Conservation (phyloP, 2,113 vertebrate species). For the Heterotilapia buettikoferi region DNA sequence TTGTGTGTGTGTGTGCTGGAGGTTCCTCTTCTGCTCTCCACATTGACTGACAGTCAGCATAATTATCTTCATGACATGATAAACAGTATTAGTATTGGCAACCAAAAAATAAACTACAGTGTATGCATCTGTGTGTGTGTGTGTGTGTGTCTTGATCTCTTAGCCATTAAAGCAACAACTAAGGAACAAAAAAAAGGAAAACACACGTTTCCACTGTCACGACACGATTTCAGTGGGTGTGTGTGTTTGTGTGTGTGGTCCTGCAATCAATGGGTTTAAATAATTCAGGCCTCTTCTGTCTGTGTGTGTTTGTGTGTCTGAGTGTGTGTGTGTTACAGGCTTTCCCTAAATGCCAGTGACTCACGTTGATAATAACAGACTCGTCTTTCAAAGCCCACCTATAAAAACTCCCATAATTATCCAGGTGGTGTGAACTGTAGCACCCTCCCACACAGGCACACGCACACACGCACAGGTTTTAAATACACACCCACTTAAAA, state of each 20-base stretch:
- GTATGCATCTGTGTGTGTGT: not conserved
- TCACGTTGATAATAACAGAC: slow-evolving; percentile 69
- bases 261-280: slow-evolving; percentile 57
- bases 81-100: slow-evolving; percentile 57
- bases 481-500: slow-evolving; percentile 1
- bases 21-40: slow-evolving; percentile 3
- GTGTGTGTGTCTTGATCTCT: not conserved
- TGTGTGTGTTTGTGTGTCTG: not conserved
- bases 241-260: slow-evolving; percentile 23
- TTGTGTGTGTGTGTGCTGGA: not conserved
- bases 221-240: not conserved
- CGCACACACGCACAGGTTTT: not conserved
- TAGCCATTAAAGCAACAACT: slow-evolving; percentile 1
- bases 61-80: slow-evolving; percentile 63
- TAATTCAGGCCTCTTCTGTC: slow-evolving; percentile 43
- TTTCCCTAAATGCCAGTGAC: slow-evolving; percentile 65
- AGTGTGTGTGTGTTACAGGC: slow-evolving; percentile 5
- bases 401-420: slow-evolving; percentile 68
- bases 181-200: slow-evolving; percentile 1
- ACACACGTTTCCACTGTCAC: slow-evolving; percentile 23
- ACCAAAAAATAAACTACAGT: not conserved
- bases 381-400: slow-evolving; percentile 61
- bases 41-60: slow-evolving; percentile 56
- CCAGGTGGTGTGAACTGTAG: slow-evolving; percentile 56
- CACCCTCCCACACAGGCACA: slow-evolving; percentile 32